Evolutionary conservation across 1,140 invertebrate genomes (phyloP), one percentile per base, ranked within the genome.

Genomic region (Lutraria rhynchaena): DNA sequence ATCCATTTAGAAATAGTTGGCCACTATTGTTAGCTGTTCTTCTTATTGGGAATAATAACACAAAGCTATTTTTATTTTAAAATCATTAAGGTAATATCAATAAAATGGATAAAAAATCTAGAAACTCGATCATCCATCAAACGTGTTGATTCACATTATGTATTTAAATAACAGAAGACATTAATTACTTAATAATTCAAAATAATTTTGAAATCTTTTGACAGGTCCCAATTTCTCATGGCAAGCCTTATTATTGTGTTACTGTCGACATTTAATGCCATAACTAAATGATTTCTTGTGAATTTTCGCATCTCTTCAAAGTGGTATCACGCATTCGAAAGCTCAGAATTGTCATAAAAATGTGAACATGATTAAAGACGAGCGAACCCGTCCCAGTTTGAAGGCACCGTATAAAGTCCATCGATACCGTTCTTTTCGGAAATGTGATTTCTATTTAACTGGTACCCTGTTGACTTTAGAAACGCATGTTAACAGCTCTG

Each of bases 161-260:
- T 49, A 67, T 67, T 67, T 41, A 67, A 46, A 46, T 46, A 46
- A 29, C 44, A 57, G 27, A 49, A 49, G 31, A 22, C 63, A 67
- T 67, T 41, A 27, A 49, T 67, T 67, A 46, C 63, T 46, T 27
- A 67, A 67, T 67, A 67, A 46, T 67, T 67, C 63, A 67, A 67
- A 67, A 67, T 67, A 27, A 49, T 67, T 67, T 67, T 67, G 63
- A 67, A n/a, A 31, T 19, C 63, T 67, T 51, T 67, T 67, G 63
- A 67, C 63, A 67, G 63, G 44, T 24, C 24, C 27, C 49, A 37
- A 67, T 67, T 67, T 67, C 61, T 44, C 61, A 65, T 65, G 61
- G n/a, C 41, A 60, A 65, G 46, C 41, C 27, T 19, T 41, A 65
- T 65, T 65, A 65, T 44, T 65, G 41, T 44, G 2, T 19, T 44